A percentile compares a stretch with the other conserved stretches of the same genome.
phyloP scores from a whole-genome alignment of 2,888 invertebrate genomes.

The Cybosia mesomella region DNA sequence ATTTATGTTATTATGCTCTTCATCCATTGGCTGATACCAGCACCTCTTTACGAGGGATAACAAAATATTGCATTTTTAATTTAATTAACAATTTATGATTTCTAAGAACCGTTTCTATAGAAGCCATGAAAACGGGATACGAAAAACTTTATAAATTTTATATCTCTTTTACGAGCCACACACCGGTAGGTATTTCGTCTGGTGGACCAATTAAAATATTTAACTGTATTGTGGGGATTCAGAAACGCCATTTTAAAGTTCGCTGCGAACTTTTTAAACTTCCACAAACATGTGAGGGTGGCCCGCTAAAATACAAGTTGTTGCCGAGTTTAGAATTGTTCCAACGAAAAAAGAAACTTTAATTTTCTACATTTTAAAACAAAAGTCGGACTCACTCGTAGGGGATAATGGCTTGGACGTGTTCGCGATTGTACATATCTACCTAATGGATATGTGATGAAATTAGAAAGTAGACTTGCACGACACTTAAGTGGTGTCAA shows the following conservation, averaged over 20 bases:
- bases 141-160: slow-evolving; percentile 56
- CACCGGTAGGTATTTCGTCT: slow-evolving; percentile 55
- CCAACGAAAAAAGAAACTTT: slow-evolving; percentile 82
- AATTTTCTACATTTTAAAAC: slow-evolving; percentile 84
- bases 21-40: neutral
- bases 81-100: slow-evolving; percentile 49
- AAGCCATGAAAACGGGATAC: slow-evolving; percentile 22
- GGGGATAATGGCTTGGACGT: slow-evolving; percentile 80
- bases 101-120: slow-evolving; percentile 52
- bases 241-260: slow-evolving; percentile 76
- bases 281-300: slow-evolving; percentile 83
- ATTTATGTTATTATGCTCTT: neutral
- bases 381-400: slow-evolving; percentile 71
- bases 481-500: neutral
- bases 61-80: slow-evolving; percentile 44
- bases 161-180: slow-evolving; percentile 56
- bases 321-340: slow-evolving; percentile 82
- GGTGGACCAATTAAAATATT: slow-evolving; percentile 76
- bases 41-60: slow-evolving; percentile 27
- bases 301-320: slow-evolving; percentile 84
- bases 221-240: slow-evolving; percentile 64
- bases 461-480: slow-evolving; percentile 6
- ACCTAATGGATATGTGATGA: slow-evolving; percentile 13
- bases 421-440: slow-evolving; percentile 60
- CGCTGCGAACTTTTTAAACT: slow-evolving; percentile 79